A percentile compares a stretch with the other conserved stretches of the same genome.
phyloP scores from a whole-genome alignment of 2,888 invertebrate species.

The Globia sparganii region DNA sequence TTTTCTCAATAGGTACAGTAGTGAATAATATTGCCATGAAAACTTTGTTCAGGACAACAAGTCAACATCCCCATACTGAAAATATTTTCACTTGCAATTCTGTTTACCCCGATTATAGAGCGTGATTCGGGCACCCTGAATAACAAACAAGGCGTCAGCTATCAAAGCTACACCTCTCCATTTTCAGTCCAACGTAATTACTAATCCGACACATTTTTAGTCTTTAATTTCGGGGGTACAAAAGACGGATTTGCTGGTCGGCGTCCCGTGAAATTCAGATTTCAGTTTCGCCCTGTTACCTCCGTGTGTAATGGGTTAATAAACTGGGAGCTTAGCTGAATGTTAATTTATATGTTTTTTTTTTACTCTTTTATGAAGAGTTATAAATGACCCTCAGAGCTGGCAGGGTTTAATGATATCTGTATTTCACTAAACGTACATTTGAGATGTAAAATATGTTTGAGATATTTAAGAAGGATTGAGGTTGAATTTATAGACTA shows the following conservation, averaged over 20 bases:
- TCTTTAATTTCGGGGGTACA: conserved; percentile 67
- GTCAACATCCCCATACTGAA: not conserved
- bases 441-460: conserved; percentile 35
- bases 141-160: conserved; percentile 28
- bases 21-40: conserved; percentile 2
- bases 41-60: not conserved
- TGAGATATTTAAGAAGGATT: conserved; percentile 16
- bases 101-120: conserved; percentile 9
- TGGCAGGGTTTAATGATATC: conserved; percentile 52
- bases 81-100: not conserved
- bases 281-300: conserved; percentile 74
- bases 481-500: conserved; percentile 24
- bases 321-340: conserved; percentile 67
- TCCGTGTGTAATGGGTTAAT: conserved; percentile 70
- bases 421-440: conserved; percentile 42
- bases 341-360: conserved; percentile 62
- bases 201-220: conserved; percentile 69
- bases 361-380: conserved; percentile 44
- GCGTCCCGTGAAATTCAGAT: conserved; percentile 74
- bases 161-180: conserved; percentile 28
- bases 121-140: not conserved
- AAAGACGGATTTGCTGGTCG: conserved; percentile 70
- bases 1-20: not conserved
- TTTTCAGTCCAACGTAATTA: conserved; percentile 60
- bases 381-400: conserved; percentile 41